Evolutionary conservation across 2,797 vertebrate species (phyloP).

Genomic region (Macropus fuliginosus): DNA sequence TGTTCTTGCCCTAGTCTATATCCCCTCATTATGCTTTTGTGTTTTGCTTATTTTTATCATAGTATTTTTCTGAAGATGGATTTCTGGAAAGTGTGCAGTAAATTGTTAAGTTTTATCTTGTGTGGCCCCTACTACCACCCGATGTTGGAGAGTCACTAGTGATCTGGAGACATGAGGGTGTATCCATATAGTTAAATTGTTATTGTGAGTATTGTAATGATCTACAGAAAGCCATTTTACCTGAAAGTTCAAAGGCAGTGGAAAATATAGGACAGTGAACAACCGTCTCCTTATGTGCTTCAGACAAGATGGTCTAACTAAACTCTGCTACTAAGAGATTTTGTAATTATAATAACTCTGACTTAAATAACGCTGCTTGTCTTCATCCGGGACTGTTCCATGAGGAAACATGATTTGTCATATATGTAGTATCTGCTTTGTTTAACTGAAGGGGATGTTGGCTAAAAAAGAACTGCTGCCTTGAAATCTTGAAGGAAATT

Average conservation of each 20-base stretch:
- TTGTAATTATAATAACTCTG: neutral
- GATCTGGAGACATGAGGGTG: neutral
- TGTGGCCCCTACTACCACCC: neutral
- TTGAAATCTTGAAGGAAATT: neutral
- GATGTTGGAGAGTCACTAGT: neutral
- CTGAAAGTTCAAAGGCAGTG: neutral
- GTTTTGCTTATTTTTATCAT: neutral
- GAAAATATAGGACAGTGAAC: neutral
- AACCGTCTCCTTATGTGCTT: neutral
- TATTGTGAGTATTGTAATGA: neutral
- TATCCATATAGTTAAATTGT: neutral
- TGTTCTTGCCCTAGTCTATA: neutral
- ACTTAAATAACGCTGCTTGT: fast-evolving
- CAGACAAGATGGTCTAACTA: neutral
- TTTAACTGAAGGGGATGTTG: neutral
- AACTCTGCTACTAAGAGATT: neutral
- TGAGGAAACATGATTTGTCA: neutral
- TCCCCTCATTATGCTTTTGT: neutral
- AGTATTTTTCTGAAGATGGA: neutral
- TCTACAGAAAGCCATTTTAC: neutral
- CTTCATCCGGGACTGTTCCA: fast-evolving
- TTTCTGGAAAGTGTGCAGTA: neutral
- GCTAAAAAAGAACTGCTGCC: neutral
- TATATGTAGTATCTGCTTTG: neutral
- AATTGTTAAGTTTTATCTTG: neutral